Percentiles rank a stretch among this genome's conserved stretches.
phyloP scores from a whole-genome alignment of 2,888 invertebrate genomes.

The Tipula confusa region DNA sequence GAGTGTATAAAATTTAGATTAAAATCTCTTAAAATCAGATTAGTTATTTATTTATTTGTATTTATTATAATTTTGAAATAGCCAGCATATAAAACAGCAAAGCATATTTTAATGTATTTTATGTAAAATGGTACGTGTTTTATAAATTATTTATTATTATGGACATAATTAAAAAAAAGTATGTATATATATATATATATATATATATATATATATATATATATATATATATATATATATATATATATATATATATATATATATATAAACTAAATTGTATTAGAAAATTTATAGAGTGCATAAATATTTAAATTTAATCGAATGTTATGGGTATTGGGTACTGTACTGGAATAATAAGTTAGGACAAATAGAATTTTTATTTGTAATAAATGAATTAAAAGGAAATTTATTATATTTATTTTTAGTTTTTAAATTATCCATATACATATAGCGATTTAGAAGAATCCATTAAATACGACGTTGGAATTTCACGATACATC shows the following conservation, averaged over 20 bases:
- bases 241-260: no score
- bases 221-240: no score
- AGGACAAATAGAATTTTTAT: not conserved
- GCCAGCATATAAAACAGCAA: not conserved
- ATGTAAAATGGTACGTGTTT: not conserved
- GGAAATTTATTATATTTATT: not conserved
- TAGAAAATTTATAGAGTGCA: not conserved
- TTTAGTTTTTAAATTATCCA: no score
- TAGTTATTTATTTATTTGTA: not conserved
- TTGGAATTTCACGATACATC: not conserved
- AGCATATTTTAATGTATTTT: not conserved
- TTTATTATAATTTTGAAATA: not conserved
- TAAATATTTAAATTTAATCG: constrained; percentile 20
- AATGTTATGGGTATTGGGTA: not conserved
- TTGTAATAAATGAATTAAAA: not conserved
- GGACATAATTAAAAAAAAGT: not conserved
- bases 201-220: no score
- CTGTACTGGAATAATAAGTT: not conserved
- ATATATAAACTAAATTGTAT: no score
- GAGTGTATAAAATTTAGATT: not conserved
- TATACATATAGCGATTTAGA: no score
- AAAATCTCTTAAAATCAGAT: constrained; percentile 25
- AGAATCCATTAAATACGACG: no score
- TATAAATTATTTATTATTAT: not conserved
- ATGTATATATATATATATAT: no score